A percentile compares a stretch with the other conserved stretches of the same genome.
Conservation (phyloP, 1,140 invertebrate species). For the Calliphora vicina region DNA sequence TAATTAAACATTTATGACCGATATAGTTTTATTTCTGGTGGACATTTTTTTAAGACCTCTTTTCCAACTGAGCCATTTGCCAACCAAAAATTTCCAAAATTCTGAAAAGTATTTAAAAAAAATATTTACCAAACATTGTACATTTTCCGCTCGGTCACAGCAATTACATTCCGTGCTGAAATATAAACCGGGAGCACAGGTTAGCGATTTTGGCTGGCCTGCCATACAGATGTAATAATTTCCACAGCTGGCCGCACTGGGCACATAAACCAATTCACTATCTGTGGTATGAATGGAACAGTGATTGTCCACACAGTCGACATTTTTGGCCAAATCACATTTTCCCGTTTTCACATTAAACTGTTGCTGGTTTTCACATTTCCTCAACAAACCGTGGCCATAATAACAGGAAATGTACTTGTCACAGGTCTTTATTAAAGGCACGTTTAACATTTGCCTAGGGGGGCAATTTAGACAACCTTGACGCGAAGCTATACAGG, state of each 20-base stretch:
- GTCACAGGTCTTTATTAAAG: conserved; percentile 29
- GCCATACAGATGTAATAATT: conserved; percentile 36
- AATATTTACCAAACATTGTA: conserved; percentile 30
- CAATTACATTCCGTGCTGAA: conserved; percentile 29
- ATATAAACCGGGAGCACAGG: conserved; percentile 10
- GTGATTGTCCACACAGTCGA: conserved; percentile 37
- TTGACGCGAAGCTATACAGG: neutral
- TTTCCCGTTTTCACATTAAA: conserved; percentile 14
- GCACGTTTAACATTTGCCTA: neutral
- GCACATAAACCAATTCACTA: conserved; percentile 15
- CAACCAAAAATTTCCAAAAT: too few relatives aligned
- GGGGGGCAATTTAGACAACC: conserved; percentile 7
- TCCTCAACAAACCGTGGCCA: neutral
- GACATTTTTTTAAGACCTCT: too few relatives aligned
- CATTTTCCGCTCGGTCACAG: conserved; percentile 25
- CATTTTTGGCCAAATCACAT: conserved; percentile 32
- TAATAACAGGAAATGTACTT: conserved; percentile 37
- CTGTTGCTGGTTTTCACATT: conserved; percentile 33
- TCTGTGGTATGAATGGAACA: conserved; percentile 17
- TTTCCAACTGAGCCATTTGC: too few relatives aligned
- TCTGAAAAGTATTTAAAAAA: too few relatives aligned
- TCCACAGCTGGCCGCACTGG: conserved; percentile 8
- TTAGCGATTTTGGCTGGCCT: neutral
- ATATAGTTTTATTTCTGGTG: too few relatives aligned
- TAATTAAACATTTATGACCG: too few relatives aligned